Base-by-base conservation (phyloP, 2,797 vertebrate genomes). In the Trematomus bernacchii region DNA sequence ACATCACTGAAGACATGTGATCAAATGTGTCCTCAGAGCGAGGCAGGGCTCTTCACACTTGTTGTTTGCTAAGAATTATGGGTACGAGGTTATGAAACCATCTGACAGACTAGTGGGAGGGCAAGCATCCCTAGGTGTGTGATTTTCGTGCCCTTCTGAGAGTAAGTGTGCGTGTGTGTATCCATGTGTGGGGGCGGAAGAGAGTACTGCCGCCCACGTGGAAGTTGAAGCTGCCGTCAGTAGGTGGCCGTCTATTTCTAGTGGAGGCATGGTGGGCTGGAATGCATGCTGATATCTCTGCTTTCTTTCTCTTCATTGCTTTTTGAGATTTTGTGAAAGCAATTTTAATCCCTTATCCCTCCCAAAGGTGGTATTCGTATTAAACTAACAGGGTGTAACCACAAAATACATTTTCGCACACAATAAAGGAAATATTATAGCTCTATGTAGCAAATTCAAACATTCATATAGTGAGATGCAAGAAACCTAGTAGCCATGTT, bases 191-290 rank as follows among this genome's bases (percentile, higher is more conserved):
- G 61, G 79, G 89, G 90, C 80, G 90, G 92, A 93, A 89, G 89
- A 88, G 80, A 77, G 89, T 73, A 55, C 82, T 48, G 80, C 79
- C 86, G 70, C 91, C 90, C 87, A 92, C 88, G 71, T 91, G 87
- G 91, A 91, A 81, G 86, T 84, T 85, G 88, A 85, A 83, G 84
- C 80, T 79, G 63, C 67, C 85, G 87, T 83, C 92, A 82, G 93
- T 92, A 81, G 93, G 93, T 78, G 84, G 91, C 79, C 47, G 23
- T 89, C 91, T 95, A 94, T 94, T 95, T 95, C 89, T 84, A 91
- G 94, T 90, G 87, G 86, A 80, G 48, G 83, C 91, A 87, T 85
- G 87, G 90, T 92, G 92, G 84, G 91, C 70, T 60, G 86, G 73
- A 85, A 75, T 74, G 67, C 73, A 30, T 54, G 72, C 62, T 64